phyloP scores from a whole-genome alignment of 2,888 invertebrate genomes.

The Lasioglossum pauxillum region DNA sequence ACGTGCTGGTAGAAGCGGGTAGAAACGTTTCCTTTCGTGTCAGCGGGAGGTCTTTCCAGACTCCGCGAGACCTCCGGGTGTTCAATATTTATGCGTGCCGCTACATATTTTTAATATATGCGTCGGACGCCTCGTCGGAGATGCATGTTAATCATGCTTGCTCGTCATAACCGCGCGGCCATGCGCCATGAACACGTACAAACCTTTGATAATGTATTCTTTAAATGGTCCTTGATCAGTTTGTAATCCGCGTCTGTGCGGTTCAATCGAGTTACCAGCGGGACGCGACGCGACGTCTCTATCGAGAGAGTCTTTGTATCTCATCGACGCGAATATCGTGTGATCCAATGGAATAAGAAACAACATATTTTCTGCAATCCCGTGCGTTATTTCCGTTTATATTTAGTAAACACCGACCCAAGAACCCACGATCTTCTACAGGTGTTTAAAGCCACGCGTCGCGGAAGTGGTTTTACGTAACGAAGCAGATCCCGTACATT shows the following conservation, averaged over 20 bases:
- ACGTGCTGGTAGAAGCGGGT: neutral
- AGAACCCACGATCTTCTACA: neutral
- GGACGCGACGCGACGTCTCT: neutral
- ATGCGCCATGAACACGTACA: conserved; percentile 17
- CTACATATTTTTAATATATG: neutral
- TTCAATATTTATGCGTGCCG: neutral
- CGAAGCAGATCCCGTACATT: conserved; percentile 39
- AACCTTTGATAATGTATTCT: conserved; percentile 20
- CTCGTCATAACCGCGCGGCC: conserved; percentile 44
- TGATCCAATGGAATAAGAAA: neutral
- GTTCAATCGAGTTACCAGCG: conserved; percentile 35
- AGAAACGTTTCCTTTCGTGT: conserved; percentile 1
- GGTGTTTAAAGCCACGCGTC: neutral
- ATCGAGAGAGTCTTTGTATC: neutral
- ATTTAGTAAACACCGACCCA: neutral
- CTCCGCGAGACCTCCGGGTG: neutral
- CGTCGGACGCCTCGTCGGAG: neutral
- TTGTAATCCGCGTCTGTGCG: neutral
- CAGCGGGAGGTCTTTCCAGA: conserved; percentile 15
- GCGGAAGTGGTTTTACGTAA: conserved; percentile 36
- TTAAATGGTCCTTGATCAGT: conserved; percentile 8
- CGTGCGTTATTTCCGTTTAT: neutral
- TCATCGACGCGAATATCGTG: neutral
- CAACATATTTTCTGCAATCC: conserved; percentile 4
- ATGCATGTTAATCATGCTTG: neutral